Evolutionary conservation across 2,888 invertebrate genomes (phyloP), one percentile per base, ranked within the genome.

Genomic region (Harpagoxenus sublaevis): DNA sequence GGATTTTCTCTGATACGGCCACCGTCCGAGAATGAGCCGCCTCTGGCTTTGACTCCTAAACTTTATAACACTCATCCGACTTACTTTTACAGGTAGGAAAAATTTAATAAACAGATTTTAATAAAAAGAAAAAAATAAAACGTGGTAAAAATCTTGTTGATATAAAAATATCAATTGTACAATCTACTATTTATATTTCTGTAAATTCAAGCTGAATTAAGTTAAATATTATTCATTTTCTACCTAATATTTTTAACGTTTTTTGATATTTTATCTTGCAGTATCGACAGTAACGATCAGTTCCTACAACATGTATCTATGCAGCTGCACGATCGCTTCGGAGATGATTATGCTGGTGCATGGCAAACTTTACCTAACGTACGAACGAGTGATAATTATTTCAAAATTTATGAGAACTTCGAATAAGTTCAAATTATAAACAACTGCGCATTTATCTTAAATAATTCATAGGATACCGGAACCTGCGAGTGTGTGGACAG

Each of bases 1-100:
- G 97, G 96, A 62, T 97, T 97, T 95, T 96, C 97, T 39, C 95
- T 96, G 92, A 96, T 97, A 87, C 96, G 97, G 0, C 96, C 97
- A 31, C 97, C 97, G 3, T 96, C 96, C 8, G 96, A 96, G 91
- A 96, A 96, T 90, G 97, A 97, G 89, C 94, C 96, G 0, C 89
- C 96, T 0, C 93, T 97, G 57, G 94, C 92, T 8, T 94, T 97
- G 0, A 94, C 95, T 0, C 95, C 96, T 0, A 92, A 94, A 3
- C 93, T 97, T 1, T 97, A 97, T 90, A 89, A 93, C 3, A 93
- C 95, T 0, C 94, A 95, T 78, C 94, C 95, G 1, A 94, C 94
- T 1, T 95, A 96, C 88, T 94, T 96, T 89, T 94, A 95, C 85
- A 95, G 94, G 93, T 94, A 81, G 4, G 71, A 8, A 87, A 79